Conservation (phyloP, 2,888 invertebrate species). For the Colletes collaris region DNA sequence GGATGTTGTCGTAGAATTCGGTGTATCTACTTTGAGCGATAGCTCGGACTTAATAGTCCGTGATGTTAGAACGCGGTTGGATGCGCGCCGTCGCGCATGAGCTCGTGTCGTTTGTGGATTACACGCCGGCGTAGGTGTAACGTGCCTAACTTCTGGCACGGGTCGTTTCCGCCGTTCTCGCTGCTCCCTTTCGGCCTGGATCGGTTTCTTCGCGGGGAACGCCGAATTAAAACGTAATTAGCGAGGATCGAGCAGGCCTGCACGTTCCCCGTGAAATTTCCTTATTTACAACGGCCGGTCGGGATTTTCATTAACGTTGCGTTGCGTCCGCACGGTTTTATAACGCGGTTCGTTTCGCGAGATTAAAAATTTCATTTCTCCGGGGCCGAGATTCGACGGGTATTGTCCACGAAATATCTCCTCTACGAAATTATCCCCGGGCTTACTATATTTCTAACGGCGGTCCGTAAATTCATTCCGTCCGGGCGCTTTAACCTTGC, state of each 20-base stretch:
- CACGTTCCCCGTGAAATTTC: not conserved
- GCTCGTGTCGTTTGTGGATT: constrained; percentile 41
- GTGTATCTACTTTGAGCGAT: constrained; percentile 30
- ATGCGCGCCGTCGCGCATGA: constrained; percentile 48
- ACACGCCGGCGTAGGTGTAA: constrained; percentile 12
- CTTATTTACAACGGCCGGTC: not conserved
- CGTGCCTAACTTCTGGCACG: not conserved
- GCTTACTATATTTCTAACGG: constrained; percentile 6
- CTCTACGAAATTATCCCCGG: constrained; percentile 1
- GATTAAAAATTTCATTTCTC: constrained; percentile 16
- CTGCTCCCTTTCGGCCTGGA: not conserved
- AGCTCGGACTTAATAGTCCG: constrained; percentile 51
- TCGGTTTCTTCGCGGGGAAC: not conserved
- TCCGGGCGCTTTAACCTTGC: not conserved
- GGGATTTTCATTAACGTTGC: constrained; percentile 11
- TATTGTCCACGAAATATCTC: constrained; percentile 10
- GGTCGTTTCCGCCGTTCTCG: not conserved
- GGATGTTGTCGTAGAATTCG: constrained; percentile 4
- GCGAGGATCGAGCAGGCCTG: not conserved
- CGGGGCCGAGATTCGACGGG: constrained; percentile 9
- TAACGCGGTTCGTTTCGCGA: not conserved
- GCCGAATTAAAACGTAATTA: constrained; percentile 4
- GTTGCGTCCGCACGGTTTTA: not conserved
- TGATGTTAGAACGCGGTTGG: constrained; percentile 39
- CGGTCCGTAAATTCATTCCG: not conserved